Base-by-base conservation (phyloP, 2,888 invertebrate genomes). In the Fissipunctia ypsillon region DNA sequence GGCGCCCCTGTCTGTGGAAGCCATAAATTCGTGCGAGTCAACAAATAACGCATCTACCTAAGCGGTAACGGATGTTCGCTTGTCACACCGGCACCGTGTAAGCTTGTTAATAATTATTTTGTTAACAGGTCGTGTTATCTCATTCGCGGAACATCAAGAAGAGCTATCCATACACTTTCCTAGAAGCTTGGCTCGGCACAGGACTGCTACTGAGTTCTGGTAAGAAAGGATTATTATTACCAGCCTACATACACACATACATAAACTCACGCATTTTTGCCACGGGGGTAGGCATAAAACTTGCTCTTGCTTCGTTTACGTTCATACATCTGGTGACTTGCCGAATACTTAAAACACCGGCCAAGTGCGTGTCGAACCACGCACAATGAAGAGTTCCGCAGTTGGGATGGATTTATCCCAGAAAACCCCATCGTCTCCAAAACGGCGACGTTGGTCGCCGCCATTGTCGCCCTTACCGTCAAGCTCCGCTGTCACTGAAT, bases 141-240 rank as follows among this genome's bases (percentile, higher is more conserved):
- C 96, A 96, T 78, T 93, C 96, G 3, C 94, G 93, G 43, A 95
- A 97, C 65, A 95, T 97, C 56, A 94, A 94, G 16, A 97, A 97
- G 89, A 95, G 96, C 59, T 85, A 87, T 1, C 89, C 96, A 0
- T 97, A 97, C 83, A 86, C 87, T 0, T 94, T 96, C 56, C 71
- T 97, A 1, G 90, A 92, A 50, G 94, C 96, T 0, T 97, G 97
- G 93, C 91, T 97, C 0, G 97, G 97, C 0, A 93, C 95, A 2
- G 97, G 97, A 0, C 88, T 97, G 1, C 86, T 97, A 5, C 90
- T 95, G 0, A 96, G 96, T 78, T 88, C 91, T 74, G 95, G 95
- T 94, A 71, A 77, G 80, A 50, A 3, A 4, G 10, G 0, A 16
- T 54, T 16, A 14, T 12, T 43, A 31, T 60, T 7, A 43, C 1